phyloP scores from a whole-genome alignment of 2,113 vertebrate genomes.

The Proterorhinus semilunaris region DNA sequence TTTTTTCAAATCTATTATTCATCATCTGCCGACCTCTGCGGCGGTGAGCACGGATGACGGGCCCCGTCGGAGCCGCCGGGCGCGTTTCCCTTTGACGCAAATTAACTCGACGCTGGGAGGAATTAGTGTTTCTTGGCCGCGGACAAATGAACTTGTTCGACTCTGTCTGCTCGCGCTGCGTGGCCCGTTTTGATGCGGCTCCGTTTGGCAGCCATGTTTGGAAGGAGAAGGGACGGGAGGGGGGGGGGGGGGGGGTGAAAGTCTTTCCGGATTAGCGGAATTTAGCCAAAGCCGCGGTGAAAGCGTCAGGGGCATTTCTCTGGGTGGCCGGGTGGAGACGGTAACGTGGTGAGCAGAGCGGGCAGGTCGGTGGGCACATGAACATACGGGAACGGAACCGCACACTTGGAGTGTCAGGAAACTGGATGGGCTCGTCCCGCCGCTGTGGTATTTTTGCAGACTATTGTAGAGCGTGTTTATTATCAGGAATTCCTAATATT shows the following conservation, averaged over 20 bases:
- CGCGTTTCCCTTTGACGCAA: constrained; percentile 35
- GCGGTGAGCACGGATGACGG: constrained; percentile 20
- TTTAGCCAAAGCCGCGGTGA: constrained; percentile 34
- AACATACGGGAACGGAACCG: too few species aligned
- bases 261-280: constrained; percentile 45
- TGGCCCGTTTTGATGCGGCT: constrained; percentile 37
- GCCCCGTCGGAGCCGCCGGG: constrained; percentile 32
- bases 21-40: constrained; percentile 15
- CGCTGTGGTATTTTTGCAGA: too few species aligned
- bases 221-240: too few species aligned
- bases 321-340: constrained; percentile 39
- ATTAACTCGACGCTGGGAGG: constrained; percentile 53
- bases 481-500: too few species aligned
- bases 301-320: constrained; percentile 43
- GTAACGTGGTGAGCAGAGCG: constrained; percentile 17
- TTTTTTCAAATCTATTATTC: constrained; percentile 26
- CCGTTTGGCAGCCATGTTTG: constrained; percentile 12
- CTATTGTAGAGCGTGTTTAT: too few species aligned
- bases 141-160: constrained; percentile 61
- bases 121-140: constrained; percentile 56
- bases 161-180: constrained; percentile 45
- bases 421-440: too few species aligned
- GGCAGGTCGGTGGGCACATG: not conserved
- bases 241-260: not conserved
- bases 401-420: too few species aligned